These are phyloP conservation scores for Sinodicranocentrus sp. DNA, from an alignment of 2,888 invertebrate genomes.

Conservation along the genomic window DNA sequence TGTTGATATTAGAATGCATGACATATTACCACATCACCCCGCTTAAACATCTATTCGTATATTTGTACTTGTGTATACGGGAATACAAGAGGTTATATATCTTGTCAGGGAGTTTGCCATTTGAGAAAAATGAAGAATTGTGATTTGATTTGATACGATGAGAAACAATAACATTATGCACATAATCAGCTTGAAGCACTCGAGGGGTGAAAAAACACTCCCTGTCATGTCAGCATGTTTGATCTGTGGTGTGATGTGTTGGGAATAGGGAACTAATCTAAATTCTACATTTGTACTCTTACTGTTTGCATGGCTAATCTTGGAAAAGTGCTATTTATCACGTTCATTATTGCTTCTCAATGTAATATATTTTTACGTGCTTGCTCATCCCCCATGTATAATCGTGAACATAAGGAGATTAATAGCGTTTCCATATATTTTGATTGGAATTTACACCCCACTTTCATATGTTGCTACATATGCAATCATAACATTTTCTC, in stretches of 20 bases:
- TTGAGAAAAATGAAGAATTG: conserved; percentile 24
- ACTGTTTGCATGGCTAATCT: conserved; percentile 68
- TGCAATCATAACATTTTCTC: conserved; percentile 20
- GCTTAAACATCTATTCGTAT: too few species aligned
- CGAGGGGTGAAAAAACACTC: conserved; percentile 45
- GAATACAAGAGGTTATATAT: too few species aligned
- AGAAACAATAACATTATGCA: conserved; percentile 35
- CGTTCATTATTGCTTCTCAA: conserved; percentile 50
- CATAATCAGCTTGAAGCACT: not conserved
- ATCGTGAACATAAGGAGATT: conserved; percentile 16
- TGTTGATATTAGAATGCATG: conserved; percentile 25
- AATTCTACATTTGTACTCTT: conserved; percentile 48
- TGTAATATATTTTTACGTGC: conserved; percentile 32
- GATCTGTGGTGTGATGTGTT: conserved; percentile 41
- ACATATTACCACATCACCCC: not conserved
- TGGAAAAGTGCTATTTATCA: conserved; percentile 69
- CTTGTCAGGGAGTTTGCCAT: conserved; percentile 3
- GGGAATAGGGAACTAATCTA: conserved; percentile 59
- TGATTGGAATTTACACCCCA: conserved; percentile 56
- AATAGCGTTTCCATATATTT: conserved; percentile 44
- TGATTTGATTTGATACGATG: conserved; percentile 51
- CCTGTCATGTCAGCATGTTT: conserved; percentile 53
- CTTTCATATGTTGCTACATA: conserved; percentile 14
- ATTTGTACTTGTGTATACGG: too few species aligned
- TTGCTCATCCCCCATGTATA: conserved; percentile 11